These are phyloP conservation scores for Polypedilum vanderplanki DNA, from an alignment of 1,140 invertebrate genomes.

Conservation along the genomic window DNA sequence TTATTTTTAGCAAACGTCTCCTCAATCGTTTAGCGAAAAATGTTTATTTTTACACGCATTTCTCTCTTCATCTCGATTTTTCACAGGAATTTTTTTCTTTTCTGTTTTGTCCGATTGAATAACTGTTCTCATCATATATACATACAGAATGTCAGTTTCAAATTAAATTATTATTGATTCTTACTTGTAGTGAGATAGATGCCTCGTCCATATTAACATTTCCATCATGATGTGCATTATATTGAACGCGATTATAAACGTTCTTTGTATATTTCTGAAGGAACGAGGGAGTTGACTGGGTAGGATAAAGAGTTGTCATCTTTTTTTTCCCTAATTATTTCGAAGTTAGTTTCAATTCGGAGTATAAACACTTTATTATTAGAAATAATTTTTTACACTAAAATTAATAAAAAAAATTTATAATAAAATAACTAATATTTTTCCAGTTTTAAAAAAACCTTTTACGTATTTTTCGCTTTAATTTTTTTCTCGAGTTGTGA, in stretches of 20 bases:
- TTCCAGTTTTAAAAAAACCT: constrained; percentile 4
- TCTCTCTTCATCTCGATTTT: background rate
- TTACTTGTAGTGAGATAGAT: background rate
- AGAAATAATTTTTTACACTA: background rate
- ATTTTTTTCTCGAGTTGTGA: constrained; percentile 22
- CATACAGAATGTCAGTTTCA: background rate
- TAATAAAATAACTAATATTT: background rate
- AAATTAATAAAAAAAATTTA: background rate
- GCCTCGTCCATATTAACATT: background rate
- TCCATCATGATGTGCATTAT: background rate
- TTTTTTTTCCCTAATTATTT: background rate
- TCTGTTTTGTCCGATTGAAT: background rate
- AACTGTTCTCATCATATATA: background rate
- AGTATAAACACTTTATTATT: background rate
- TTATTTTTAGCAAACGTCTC: constrained; percentile 23
- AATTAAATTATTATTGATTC: background rate
- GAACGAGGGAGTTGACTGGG: constrained; percentile 20
- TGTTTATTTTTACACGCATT: constrained; percentile 26
- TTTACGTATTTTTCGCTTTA: background rate
- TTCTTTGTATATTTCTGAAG: constrained; percentile 20
- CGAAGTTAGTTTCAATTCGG: background rate
- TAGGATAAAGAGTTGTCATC: constrained; percentile 4
- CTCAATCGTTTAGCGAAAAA: background rate
- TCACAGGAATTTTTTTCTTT: background rate
- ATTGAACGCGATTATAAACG: background rate